These are phyloP conservation scores for Spizella passerina DNA, from an alignment of 2,797 vertebrate genomes.

Conservation along the genomic window DNA sequence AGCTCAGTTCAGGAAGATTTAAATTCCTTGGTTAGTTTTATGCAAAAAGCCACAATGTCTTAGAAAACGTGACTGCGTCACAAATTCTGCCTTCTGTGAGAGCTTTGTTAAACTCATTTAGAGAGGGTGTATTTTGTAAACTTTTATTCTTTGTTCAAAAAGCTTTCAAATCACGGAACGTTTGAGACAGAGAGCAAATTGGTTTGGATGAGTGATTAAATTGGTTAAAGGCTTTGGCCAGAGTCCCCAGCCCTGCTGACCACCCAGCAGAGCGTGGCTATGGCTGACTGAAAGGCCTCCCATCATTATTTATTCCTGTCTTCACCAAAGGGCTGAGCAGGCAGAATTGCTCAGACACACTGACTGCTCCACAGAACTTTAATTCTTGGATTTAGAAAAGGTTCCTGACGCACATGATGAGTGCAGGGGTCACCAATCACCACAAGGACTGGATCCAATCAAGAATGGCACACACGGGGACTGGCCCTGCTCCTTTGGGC, in stretches of 20 bases:
- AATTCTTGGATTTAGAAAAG: background rate
- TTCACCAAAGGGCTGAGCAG: background rate
- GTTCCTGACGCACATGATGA: background rate
- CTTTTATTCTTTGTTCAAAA: background rate
- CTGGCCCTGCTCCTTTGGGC: background rate
- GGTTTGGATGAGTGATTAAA: background rate
- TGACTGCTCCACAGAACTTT: background rate
- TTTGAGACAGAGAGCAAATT: background rate
- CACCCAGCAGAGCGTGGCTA: background rate
- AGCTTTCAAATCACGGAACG: background rate
- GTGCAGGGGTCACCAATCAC: background rate
- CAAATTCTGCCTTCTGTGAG: background rate
- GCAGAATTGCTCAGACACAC: background rate
- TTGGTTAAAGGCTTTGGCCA: background rate
- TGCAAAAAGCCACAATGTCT: background rate
- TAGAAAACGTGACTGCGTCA: background rate
- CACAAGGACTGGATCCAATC: background rate
- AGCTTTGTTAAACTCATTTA: background rate
- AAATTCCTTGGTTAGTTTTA: background rate
- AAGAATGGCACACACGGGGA: accelerated
- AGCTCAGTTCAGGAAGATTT: background rate
- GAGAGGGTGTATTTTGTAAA: background rate
- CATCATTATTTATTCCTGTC: background rate
- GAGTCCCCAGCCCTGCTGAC: background rate
- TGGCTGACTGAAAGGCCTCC: background rate